Base-by-base conservation (phyloP, 30 jellyfish, hydroid and myxozoan genomes). In the Mastigias papua region DNA sequence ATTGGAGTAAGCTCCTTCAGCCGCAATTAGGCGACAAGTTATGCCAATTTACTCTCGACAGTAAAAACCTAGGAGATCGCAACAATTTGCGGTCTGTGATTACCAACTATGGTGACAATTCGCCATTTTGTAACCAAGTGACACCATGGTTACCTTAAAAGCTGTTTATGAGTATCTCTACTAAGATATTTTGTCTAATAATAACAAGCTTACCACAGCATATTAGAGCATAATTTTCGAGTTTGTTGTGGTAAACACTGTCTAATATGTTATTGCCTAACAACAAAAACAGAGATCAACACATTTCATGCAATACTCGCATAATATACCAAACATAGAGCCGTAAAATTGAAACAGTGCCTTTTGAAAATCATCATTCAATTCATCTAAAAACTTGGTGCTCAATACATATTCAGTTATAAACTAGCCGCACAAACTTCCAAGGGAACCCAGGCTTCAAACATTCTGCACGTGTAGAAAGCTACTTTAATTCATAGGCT, bases 1-100 rank as follows among this genome's bases (percentile, higher is more conserved):
- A n/a, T n/a, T n/a, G n/a, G n/a, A n/a, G n/a, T n/a, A n/a, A n/a
- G n/a, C n/a, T n/a, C n/a, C n/a, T n/a, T n/a, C n/a, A n/a, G n/a
- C n/a, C n/a, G n/a, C n/a, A n/a, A n/a, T n/a, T n/a, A n/a, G n/a
- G n/a, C n/a, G n/a, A n/a, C n/a, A n/a, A n/a, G n/a, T n/a, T n/a
- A n/a, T n/a, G n/a, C n/a, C n/a, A n/a, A n/a, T n/a, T 54, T 3
- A 19, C 67, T 19, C 17, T 25, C 67, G 17, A 25, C 67, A 54
- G 25, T 6, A 58, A 63, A 63, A 63, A 23, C 74, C 42, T 63
- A 63, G 74, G 74, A 63, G 74, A 42, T 63, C 74, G 74, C 48
- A 63, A 63, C 8, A 63, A 63, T 63, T 19, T 63, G 74, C 20
- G 74, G 74, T 63, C 74, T 63, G 42, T 17, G 74, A 15, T 63